These are phyloP conservation scores for Ctena decussata DNA, from an alignment of 2,888 invertebrate species.

Conservation along the genomic window DNA sequence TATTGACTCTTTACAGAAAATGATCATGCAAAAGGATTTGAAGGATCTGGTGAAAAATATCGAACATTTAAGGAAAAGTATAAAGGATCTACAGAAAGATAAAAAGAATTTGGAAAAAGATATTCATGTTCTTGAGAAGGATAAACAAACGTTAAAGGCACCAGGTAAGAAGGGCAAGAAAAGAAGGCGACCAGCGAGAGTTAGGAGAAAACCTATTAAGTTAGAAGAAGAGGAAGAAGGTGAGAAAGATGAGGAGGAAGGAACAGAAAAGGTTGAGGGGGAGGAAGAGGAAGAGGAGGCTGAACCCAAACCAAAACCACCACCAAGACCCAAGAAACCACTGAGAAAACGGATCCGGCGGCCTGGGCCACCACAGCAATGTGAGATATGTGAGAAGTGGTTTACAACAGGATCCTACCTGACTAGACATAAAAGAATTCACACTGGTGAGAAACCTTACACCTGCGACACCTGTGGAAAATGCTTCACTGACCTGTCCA, in stretches of 20 bases:
- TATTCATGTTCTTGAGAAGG: neutral
- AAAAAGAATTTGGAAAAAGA: slow-evolving; percentile 1
- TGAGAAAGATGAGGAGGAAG: neutral
- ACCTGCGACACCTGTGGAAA: neutral
- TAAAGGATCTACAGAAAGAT: neutral
- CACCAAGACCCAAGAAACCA: neutral
- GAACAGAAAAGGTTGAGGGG: neutral
- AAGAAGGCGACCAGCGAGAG: neutral
- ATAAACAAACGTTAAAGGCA: neutral
- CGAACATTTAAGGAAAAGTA: neutral
- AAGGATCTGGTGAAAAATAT: slow-evolving; percentile 9
- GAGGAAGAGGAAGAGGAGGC: neutral
- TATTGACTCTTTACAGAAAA: neutral
- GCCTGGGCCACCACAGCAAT: neutral
- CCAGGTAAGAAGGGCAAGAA: neutral
- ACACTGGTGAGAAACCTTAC: slow-evolving; percentile 8
- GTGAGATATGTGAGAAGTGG: slow-evolving; percentile 1
- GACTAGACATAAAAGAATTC: neutral
- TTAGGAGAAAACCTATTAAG: neutral
- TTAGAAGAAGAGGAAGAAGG: neutral
- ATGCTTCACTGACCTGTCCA: slow-evolving; percentile 2
- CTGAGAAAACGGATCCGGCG: neutral
- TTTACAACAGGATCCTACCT: neutral
- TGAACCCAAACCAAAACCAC: neutral
- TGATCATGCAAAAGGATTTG: neutral